Conservation (phyloP, 1,140 invertebrate genomes). For the Drosophila carrolli region DNA sequence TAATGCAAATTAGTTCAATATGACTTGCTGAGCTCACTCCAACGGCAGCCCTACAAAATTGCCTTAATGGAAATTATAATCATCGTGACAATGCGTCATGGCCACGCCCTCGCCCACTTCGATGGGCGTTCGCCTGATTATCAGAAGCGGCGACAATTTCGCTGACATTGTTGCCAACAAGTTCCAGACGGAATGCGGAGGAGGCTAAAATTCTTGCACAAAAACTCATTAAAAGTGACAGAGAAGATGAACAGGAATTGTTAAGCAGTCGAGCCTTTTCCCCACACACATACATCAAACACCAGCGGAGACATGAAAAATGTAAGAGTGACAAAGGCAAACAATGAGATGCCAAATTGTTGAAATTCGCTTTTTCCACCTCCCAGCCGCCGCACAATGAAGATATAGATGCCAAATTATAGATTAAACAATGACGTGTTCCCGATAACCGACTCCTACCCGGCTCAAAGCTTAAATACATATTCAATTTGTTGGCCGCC, state of each 20-base stretch:
- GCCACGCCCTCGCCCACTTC: constrained; percentile 22
- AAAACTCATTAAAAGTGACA: constrained; percentile 72
- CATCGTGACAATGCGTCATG: constrained; percentile 55
- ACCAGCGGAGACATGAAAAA: constrained; percentile 18
- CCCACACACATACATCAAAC: constrained; percentile 10
- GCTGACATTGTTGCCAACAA: constrained; percentile 67
- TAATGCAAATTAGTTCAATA: constrained; percentile 68
- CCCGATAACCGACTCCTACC: constrained; percentile 9
- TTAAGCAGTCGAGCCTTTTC: constrained; percentile 3
- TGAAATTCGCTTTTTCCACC: constrained; percentile 10
- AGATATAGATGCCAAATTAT: constrained; percentile 43
- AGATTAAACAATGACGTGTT: constrained; percentile 39
- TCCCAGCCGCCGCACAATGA: neutral
- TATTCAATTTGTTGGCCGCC: constrained; percentile 66
- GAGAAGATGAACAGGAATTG: constrained; percentile 25
- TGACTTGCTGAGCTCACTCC: constrained; percentile 49
- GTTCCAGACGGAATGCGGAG: constrained; percentile 18
- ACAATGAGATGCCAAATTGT: constrained; percentile 37
- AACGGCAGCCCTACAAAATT: constrained; percentile 46
- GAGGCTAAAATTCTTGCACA: constrained; percentile 29
- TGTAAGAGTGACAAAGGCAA: constrained; percentile 29
- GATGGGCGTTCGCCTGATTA: constrained; percentile 51
- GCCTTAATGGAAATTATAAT: constrained; percentile 73
- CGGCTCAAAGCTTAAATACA: constrained; percentile 50
- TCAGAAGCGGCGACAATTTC: constrained; percentile 52